phyloP scores from a whole-genome alignment of 2,797 vertebrate genomes.

The Salmo trutta region DNA sequence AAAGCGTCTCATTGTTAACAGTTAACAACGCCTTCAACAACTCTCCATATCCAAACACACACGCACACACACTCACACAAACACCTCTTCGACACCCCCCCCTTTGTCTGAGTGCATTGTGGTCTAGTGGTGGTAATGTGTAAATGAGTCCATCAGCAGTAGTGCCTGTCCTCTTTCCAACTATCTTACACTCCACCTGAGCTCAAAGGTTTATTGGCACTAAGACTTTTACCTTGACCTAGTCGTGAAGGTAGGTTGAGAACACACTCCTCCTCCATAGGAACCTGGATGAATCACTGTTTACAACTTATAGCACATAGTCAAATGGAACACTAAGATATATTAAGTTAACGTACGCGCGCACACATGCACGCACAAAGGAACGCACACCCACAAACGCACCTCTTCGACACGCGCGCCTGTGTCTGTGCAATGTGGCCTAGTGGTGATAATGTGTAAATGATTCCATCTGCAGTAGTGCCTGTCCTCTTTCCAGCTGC shows the following conservation, averaged over 20 bases:
- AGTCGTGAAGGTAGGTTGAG: constrained; percentile 17
- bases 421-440: constrained; percentile 18
- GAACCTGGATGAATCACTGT: not conserved
- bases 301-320: not conserved
- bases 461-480: constrained; percentile 46
- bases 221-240: constrained; percentile 25
- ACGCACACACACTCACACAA: constrained; percentile 3
- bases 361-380: not conserved
- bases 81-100: not conserved
- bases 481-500: constrained; percentile 67
- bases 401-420: not conserved
- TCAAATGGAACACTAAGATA: not conserved
- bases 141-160: not conserved
- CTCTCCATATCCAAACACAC: not conserved
- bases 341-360: not conserved
- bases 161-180: not conserved
- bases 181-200: constrained; percentile 36
- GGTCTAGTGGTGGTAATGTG: not conserved
- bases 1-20: not conserved
- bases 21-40: not conserved
- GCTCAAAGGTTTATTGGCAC: constrained; percentile 71
- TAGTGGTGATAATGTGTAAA: constrained; percentile 40
- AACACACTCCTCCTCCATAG: not conserved
- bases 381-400: not conserved
- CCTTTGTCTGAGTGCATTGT: constrained; percentile 19